phyloP scores from a whole-genome alignment of 2,797 vertebrate genomes.

The Balearica regulorum region DNA sequence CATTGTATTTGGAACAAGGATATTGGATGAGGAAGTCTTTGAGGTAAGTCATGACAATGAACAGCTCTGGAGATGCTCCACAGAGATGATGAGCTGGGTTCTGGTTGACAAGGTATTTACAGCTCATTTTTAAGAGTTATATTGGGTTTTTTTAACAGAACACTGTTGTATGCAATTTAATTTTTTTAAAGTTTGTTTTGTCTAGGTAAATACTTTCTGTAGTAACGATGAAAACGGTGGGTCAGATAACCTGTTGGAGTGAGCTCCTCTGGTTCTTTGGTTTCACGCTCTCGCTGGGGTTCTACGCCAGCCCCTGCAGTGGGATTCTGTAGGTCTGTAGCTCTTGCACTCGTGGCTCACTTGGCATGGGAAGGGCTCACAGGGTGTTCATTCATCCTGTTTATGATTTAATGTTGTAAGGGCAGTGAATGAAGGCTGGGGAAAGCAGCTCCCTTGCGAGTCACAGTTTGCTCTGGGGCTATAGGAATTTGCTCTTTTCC shows the following conservation, averaged over 20 bases:
- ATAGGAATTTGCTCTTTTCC: neutral
- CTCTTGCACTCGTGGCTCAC: accelerated
- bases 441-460: neutral
- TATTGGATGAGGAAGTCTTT: constrained; percentile 97
- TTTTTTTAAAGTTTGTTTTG: accelerated
- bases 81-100: neutral
- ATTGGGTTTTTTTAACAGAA: accelerated
- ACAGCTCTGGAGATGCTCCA: neutral
- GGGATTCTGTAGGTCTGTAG: neutral
- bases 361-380: neutral
- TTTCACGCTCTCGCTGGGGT: neutral
- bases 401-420: neutral
- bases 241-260: neutral
- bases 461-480: neutral
- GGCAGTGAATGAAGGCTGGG: neutral
- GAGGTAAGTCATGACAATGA: constrained; percentile 78
- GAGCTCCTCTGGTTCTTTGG: neutral
- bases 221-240: accelerated
- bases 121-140: accelerated
- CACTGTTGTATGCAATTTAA: accelerated
- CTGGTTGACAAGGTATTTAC: accelerated
- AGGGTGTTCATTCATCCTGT: neutral
- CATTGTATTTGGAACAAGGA: constrained; percentile 94
- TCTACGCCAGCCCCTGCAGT: neutral
- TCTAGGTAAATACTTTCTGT: neutral